phyloP scores from a whole-genome alignment of 2,888 invertebrate species.

The Drosophila histrio region DNA sequence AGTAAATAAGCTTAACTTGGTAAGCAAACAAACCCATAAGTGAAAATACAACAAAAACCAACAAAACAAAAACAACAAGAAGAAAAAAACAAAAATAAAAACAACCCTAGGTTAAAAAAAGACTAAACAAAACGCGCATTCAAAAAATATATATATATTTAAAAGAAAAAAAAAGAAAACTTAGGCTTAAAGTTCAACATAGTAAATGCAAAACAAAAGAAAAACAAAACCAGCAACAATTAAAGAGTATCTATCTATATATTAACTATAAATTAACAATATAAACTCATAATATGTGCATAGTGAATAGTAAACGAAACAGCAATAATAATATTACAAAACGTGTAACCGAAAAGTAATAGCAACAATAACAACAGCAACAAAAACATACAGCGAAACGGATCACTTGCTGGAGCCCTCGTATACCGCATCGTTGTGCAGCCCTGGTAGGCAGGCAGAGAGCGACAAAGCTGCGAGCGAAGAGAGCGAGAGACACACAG shows the following conservation, averaged over 20 bases:
- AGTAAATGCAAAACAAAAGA: conserved; percentile 65
- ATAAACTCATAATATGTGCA: conserved; percentile 61
- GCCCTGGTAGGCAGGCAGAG: conserved; percentile 1
- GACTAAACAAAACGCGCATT: conserved; percentile 76
- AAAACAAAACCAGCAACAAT: conserved; percentile 39
- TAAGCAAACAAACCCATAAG: conserved; percentile 66
- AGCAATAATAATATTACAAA: conserved; percentile 75
- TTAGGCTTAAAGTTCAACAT: conserved; percentile 73
- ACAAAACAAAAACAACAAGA: conserved; percentile 43
- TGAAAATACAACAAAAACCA: conserved; percentile 56
- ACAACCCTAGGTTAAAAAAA: conserved; percentile 81
- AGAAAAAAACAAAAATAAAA: conserved; percentile 59
- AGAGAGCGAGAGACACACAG: not conserved
- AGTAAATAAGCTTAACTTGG: conserved; percentile 74
- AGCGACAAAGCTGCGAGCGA: not conserved
- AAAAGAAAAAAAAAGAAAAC: conserved; percentile 35
- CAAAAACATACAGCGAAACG: conserved; percentile 67
- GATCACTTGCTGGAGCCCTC: conserved; percentile 29
- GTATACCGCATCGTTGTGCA: not conserved
- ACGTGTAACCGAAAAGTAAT: conserved; percentile 77
- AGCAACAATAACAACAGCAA: conserved; percentile 63
- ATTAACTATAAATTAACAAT: conserved; percentile 49
- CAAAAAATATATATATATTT: conserved; percentile 59
- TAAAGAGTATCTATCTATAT: conserved; percentile 67
- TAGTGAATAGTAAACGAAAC: conserved; percentile 80